Evolutionary conservation across 2,113 vertebrate species (phyloP), one percentile per base, ranked within the genome.

Genomic region (Columba janthina): DNA sequence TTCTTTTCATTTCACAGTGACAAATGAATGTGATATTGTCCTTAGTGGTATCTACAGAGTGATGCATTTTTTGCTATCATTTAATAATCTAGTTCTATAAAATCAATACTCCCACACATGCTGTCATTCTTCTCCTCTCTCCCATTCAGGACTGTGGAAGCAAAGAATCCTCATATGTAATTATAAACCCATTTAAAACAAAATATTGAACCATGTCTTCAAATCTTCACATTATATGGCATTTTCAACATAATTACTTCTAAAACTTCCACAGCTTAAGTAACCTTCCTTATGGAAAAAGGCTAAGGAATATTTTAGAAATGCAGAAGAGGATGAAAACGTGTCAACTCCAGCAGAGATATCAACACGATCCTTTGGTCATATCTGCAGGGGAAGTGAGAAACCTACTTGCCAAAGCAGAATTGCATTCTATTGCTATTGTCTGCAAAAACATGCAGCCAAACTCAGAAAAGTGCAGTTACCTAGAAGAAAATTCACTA

Each of bases 41-140:
- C 73, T 92, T 42, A 75, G 65, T 11, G 2, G n/a, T 50, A 81
- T 58, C 74, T 88, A 89, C 31, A 0, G 1, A 93, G 65, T 53
- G 88, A 89, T 78, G 61, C 53, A 72, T 84, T 95, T 96, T 96
- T 96, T 90, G 72, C 61, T 83, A 85, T 90, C 70, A 87, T 81
- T 97, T 97, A 94, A 94, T 84, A 94, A 70, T 72, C 90, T 89
- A 92, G 88, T 96, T 96, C 95, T 82, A 92, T 61, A 94, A 90
- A 90, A 94, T 95, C 96, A 94, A 97, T 96, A 94, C 73, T 87
- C 76, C 76, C 73, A 94, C 73, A 21, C 60, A 78, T 19, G 48
- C 90, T 90, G 86, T 90, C 90, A 94, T 93, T 91, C 93, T 76
- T 96, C 70, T 96, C 29, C 38, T 80, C 72, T 86, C 58, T 84